These are phyloP conservation scores for Pachycephala philippinensis DNA, from an alignment of 2,113 vertebrate species.

Conservation along the genomic window DNA sequence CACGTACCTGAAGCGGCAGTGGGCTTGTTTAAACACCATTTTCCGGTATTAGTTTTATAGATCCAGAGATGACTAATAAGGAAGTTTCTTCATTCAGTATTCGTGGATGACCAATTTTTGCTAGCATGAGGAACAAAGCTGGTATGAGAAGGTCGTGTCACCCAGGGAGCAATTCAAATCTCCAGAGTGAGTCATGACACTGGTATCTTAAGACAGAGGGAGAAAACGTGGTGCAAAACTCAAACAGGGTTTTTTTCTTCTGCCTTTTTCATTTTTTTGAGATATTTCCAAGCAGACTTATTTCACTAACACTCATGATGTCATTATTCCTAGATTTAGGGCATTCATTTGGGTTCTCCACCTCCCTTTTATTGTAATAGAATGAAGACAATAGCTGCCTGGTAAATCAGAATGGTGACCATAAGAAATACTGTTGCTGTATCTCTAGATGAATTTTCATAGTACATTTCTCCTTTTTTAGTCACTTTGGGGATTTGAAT, in stretches of 20 bases:
- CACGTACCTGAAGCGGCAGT: background rate
- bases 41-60: conserved; percentile 39
- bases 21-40: conserved; percentile 32
- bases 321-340: background rate
- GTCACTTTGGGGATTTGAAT: background rate
- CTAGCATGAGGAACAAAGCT: conserved; percentile 49
- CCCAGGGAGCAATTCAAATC: conserved; percentile 25
- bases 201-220: conserved; percentile 3
- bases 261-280: background rate
- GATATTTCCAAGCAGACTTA: background rate
- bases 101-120: conserved; percentile 50
- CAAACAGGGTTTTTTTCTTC: background rate
- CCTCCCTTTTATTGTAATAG: background rate
- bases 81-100: conserved; percentile 44
- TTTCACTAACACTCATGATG: background rate
- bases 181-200: conserved; percentile 27
- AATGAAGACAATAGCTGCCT: background rate
- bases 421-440: background rate
- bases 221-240: background rate
- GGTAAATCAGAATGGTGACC: background rate
- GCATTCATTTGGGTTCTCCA: background rate
- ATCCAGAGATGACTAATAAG: conserved; percentile 61
- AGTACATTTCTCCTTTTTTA: background rate
- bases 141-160: conserved; percentile 19
- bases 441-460: background rate